These are phyloP conservation scores for Caradrina clavipalpis DNA, from an alignment of 2,888 invertebrate genomes.

Conservation along the genomic window DNA sequence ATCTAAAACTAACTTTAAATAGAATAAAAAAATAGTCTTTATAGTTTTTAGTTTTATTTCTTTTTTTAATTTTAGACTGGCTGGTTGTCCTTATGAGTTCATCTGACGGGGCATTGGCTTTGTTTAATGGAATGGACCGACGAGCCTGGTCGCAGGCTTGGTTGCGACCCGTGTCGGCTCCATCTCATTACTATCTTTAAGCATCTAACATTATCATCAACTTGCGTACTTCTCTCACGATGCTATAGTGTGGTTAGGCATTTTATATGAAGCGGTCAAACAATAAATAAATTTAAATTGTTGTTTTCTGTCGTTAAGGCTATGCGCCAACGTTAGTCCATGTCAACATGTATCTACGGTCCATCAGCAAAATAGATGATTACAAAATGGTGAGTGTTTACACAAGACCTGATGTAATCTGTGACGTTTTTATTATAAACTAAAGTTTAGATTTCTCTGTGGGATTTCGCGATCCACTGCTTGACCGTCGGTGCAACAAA, in stretches of 20 bases:
- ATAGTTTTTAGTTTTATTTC: constrained; percentile 65
- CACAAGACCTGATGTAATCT: constrained; percentile 73
- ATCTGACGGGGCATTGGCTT: constrained; percentile 77
- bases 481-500: constrained; percentile 30
- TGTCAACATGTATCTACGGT: constrained; percentile 99
- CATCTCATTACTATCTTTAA: constrained; percentile 76
- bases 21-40: constrained; percentile 53
- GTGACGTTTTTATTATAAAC: constrained; percentile 83
- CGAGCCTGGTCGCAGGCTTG: not conserved
- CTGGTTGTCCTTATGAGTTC: constrained; percentile 79
- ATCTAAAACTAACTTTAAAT: constrained; percentile 52
- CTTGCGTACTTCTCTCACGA: constrained; percentile 56
- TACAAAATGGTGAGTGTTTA: constrained; percentile 98
- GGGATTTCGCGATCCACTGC: constrained; percentile 46
- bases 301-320: constrained; percentile 90
- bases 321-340: constrained; percentile 96
- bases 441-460: constrained; percentile 71
- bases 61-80: constrained; percentile 77
- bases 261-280: constrained; percentile 68
- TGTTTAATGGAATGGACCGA: constrained; percentile 75
- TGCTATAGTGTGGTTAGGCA: constrained; percentile 55
- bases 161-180: constrained; percentile 53
- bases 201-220: constrained; percentile 83
- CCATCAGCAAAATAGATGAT: constrained; percentile 99
- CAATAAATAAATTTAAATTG: constrained; percentile 71